Conservation (phyloP, 2,113 vertebrate species). For the Tapirus terrestris region DNA sequence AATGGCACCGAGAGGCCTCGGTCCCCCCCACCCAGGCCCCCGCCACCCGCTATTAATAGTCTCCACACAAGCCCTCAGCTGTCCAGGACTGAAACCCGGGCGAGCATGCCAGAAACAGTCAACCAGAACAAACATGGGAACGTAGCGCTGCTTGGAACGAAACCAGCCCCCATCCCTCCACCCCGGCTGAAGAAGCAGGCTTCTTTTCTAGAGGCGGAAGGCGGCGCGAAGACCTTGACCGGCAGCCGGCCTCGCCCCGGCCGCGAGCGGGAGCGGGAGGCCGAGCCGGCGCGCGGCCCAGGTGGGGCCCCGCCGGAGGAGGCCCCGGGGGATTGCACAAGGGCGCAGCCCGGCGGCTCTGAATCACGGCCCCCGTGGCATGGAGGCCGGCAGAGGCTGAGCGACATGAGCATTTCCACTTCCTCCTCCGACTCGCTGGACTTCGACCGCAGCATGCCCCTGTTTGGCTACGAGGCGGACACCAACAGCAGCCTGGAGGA, state of each 20-base stretch:
- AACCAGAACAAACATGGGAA: slow-evolving; percentile 81
- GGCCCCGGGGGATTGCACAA: slow-evolving; percentile 71
- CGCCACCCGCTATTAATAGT: slow-evolving; percentile 90
- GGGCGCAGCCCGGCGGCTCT: slow-evolving; percentile 63
- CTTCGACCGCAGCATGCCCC: slow-evolving; percentile 90
- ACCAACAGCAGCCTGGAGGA: slow-evolving; percentile 93
- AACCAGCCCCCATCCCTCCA: slow-evolving; percentile 86
- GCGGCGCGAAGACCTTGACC: slow-evolving; percentile 53
- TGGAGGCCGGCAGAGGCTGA: slow-evolving; percentile 90
- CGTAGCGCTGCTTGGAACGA: slow-evolving; percentile 83
- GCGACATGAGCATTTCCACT: slow-evolving; percentile 96
- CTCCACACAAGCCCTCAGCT: slow-evolving; percentile 85
- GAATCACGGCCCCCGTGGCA: slow-evolving; percentile 84
- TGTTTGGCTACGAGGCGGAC: slow-evolving; percentile 88
- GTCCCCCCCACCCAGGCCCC: slow-evolving; percentile 89
- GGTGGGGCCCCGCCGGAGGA: slow-evolving; percentile 83
- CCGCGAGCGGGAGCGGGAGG: not conserved
- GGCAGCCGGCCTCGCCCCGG: not conserved
- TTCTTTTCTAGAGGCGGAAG: slow-evolving; percentile 86
- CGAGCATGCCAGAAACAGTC: slow-evolving; percentile 90
- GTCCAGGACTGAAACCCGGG: slow-evolving; percentile 83
- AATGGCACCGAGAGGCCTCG: slow-evolving; percentile 86
- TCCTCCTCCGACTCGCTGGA: slow-evolving; percentile 96
- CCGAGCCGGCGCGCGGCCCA: slow-evolving; percentile 79
- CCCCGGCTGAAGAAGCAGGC: slow-evolving; percentile 90